A percentile compares a stretch with the other conserved stretches of the same genome.
Conservation (phyloP, 2,113 vertebrate genomes). For the Chinchilla lanigera region DNA sequence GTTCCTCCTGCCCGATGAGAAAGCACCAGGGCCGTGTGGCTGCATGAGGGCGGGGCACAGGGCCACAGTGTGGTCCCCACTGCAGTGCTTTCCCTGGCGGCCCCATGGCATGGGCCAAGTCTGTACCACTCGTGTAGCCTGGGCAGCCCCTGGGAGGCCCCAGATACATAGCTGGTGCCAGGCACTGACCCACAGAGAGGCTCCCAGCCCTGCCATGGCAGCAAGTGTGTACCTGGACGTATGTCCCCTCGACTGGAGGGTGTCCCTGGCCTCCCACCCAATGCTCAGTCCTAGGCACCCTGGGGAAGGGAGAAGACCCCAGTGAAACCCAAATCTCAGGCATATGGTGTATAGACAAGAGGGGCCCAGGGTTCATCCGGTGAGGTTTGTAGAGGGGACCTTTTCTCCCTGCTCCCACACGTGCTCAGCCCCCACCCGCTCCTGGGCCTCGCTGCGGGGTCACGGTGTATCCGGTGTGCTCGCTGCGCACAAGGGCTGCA, state of each 20-base stretch:
- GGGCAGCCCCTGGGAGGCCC: accelerated
- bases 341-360: accelerated
- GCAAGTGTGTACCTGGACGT: accelerated
- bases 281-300: background rate
- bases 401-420: background rate
- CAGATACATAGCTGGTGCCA: accelerated
- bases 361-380: accelerated
- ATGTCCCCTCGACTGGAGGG: background rate
- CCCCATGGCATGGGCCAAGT: too few relatives aligned
- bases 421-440: background rate
- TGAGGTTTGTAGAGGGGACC: background rate
- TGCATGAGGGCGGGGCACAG: background rate
- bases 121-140: accelerated
- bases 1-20: too few relatives aligned
- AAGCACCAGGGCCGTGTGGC: background rate
- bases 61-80: too few relatives aligned
- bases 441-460: background rate
- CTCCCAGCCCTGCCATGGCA: accelerated
- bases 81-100: background rate
- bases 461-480: background rate
- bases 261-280: accelerated
- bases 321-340: accelerated
- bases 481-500: background rate
- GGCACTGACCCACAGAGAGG: background rate
- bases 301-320: background rate